Percentiles rank a stretch among this genome's conserved stretches.
Evolutionary conservation across 92 coral and sea anemone species (phyloP).

Genomic region (Isaurus tuberculatus): DNA sequence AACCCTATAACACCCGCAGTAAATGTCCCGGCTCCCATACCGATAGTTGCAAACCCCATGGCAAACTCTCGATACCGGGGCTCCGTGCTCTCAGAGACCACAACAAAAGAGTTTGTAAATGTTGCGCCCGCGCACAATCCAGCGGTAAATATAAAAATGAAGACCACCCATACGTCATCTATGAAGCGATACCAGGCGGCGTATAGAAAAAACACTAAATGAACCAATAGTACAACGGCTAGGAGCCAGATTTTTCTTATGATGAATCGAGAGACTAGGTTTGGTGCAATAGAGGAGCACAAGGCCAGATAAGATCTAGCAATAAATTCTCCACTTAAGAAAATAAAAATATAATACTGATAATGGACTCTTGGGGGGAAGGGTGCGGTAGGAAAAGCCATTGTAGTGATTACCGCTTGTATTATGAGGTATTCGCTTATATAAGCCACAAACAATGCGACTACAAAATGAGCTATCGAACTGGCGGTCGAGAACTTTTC

Average conservation of each 20-base stretch:
- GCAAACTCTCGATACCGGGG: conserved; percentile 81
- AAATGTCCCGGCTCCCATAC: conserved; percentile 94
- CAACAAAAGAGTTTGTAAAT: conserved; percentile 83
- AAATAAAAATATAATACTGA: conserved; percentile 84
- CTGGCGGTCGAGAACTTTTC: conserved; percentile 77
- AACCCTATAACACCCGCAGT: conserved; percentile 87
- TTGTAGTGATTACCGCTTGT: conserved; percentile 87
- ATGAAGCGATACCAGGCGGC: conserved; percentile 93
- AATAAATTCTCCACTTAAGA: conserved; percentile 85
- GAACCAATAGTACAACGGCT: conserved; percentile 65
- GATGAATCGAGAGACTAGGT: conserved; percentile 62
- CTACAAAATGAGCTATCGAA: conserved; percentile 69
- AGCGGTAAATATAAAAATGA: conserved; percentile 83
- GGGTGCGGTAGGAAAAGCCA: conserved; percentile 90
- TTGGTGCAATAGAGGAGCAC: conserved; percentile 70
- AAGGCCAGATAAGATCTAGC: conserved; percentile 87
- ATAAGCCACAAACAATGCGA: conserved; percentile 80
- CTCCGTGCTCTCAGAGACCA: conserved; percentile 77
- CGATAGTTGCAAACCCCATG: conserved; percentile 93
- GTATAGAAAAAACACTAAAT: conserved; percentile 69
- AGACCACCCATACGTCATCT: conserved; percentile 84
- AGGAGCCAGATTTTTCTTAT: conserved; percentile 74
- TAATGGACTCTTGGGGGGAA: conserved; percentile 92
- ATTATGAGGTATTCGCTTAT: conserved; percentile 87
- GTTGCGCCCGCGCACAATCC: conserved; percentile 91